A percentile compares a stretch with the other conserved stretches of the same genome.
phyloP scores from a whole-genome alignment of 2,113 vertebrate genomes.

The Coryphaenoides rupestris region DNA sequence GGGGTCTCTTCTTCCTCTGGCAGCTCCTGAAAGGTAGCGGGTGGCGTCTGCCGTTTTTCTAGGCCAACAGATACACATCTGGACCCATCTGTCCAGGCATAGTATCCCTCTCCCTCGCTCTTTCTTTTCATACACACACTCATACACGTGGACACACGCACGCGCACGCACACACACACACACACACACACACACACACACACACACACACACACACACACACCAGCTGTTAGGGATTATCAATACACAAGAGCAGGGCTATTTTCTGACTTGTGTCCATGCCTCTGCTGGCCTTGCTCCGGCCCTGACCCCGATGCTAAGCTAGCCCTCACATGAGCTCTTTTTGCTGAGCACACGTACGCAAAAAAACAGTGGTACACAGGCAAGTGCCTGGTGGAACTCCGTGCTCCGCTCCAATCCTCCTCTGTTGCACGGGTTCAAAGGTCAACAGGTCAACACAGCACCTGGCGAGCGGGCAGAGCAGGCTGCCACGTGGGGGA shows the following conservation, averaged over 20 bases:
- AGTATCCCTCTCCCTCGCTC: neutral
- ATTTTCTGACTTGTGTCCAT: constrained; percentile 43
- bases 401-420: too few relatives aligned
- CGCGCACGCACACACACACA: constrained; percentile 17
- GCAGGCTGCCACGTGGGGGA: too few relatives aligned
- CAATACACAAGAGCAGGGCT: constrained; percentile 39
- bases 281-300: constrained; percentile 49
- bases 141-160: constrained; percentile 5
- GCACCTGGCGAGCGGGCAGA: too few relatives aligned
- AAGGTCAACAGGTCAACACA: too few relatives aligned
- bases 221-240: constrained; percentile 69
- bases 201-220: constrained; percentile 28
- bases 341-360: too few relatives aligned
- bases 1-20: too few relatives aligned
- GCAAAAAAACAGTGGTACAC: neutral
- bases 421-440: too few relatives aligned
- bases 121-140: constrained; percentile 9
- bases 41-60: constrained; percentile 66
- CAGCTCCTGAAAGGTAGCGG: constrained; percentile 55
- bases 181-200: constrained; percentile 14
- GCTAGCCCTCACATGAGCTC: constrained; percentile 3
- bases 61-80: constrained; percentile 68
- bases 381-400: too few relatives aligned
- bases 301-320: constrained; percentile 45
- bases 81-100: constrained; percentile 64